Percentiles rank a stretch among this genome's conserved stretches.
Evolutionary conservation across 1,140 invertebrate species (phyloP).

Genomic region (Bombus turneri): DNA sequence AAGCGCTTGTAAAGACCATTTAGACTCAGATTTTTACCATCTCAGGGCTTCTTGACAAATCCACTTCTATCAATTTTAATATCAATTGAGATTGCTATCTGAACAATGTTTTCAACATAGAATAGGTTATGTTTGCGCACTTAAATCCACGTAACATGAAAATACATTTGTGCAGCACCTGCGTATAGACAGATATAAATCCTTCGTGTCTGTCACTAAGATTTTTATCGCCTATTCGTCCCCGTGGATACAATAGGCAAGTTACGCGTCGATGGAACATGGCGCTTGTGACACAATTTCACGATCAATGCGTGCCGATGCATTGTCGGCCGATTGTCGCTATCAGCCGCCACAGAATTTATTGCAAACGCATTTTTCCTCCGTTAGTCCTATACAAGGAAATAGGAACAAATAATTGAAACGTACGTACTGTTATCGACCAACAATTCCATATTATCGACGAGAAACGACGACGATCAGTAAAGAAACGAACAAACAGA

Average conservation of each 20-base stretch:
- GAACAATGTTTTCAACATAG: background rate
- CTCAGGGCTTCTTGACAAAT: background rate
- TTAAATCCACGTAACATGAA: background rate
- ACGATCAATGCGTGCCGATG: conserved; percentile 35
- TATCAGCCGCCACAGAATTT: conserved; percentile 19
- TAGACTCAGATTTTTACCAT: background rate
- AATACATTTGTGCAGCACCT: conserved; percentile 42
- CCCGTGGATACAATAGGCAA: conserved; percentile 42
- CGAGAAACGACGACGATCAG: background rate
- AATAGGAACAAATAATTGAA: conserved; percentile 16
- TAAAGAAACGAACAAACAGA: background rate
- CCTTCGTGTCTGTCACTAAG: conserved; percentile 16
- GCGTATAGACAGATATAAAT: conserved; percentile 25
- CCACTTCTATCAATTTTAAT: background rate
- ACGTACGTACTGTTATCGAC: background rate
- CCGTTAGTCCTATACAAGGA: background rate
- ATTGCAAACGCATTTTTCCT: background rate
- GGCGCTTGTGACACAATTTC: conserved; percentile 30
- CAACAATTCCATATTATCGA: conserved; percentile 26
- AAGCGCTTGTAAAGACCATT: background rate
- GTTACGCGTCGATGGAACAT: conserved; percentile 37
- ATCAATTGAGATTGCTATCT: background rate
- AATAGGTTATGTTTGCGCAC: background rate
- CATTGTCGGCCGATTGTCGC: conserved; percentile 22
- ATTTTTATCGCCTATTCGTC: conserved; percentile 47